A percentile compares a stretch with the other conserved stretches of the same genome.
phyloP scores from a whole-genome alignment of 2,113 vertebrate genomes.

The Sebastes schlegelii region DNA sequence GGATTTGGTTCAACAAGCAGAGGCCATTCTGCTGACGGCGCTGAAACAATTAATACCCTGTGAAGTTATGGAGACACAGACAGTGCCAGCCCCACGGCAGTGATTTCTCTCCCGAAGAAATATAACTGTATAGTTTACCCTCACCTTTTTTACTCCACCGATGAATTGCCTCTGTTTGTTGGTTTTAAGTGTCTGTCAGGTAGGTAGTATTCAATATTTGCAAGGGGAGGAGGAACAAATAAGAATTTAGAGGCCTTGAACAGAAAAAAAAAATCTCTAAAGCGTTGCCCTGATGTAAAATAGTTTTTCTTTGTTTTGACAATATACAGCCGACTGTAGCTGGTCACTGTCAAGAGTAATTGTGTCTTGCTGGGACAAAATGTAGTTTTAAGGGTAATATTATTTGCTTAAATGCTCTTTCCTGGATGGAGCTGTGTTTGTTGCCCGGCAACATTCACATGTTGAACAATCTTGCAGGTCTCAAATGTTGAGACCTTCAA shows the following conservation, averaged over 20 bases:
- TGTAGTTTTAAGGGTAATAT: neutral
- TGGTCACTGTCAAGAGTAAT: constrained; percentile 5
- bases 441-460: constrained; percentile 59
- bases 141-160: constrained; percentile 40
- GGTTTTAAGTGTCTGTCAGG: constrained; percentile 39
- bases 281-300: neutral
- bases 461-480: constrained; percentile 29
- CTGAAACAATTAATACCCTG: constrained; percentile 82
- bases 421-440: constrained; percentile 25
- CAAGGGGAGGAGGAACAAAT: neutral
- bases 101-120: constrained; percentile 46
- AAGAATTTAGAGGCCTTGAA: neutral
- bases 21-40: constrained; percentile 80
- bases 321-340: neutral
- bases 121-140: constrained; percentile 44
- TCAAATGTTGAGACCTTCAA: constrained; percentile 25
- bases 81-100: constrained; percentile 57
- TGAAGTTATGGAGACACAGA: constrained; percentile 79
- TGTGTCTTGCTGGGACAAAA: constrained; percentile 21
- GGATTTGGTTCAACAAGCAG: constrained; percentile 79
- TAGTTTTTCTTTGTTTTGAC: constrained; percentile 8
- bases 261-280: neutral
- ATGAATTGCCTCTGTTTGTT: constrained; percentile 50
- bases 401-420: constrained; percentile 17
- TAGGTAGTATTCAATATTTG: constrained; percentile 7